phyloP scores from a whole-genome alignment of 2,113 vertebrate species.

The Prunella fulvescens region DNA sequence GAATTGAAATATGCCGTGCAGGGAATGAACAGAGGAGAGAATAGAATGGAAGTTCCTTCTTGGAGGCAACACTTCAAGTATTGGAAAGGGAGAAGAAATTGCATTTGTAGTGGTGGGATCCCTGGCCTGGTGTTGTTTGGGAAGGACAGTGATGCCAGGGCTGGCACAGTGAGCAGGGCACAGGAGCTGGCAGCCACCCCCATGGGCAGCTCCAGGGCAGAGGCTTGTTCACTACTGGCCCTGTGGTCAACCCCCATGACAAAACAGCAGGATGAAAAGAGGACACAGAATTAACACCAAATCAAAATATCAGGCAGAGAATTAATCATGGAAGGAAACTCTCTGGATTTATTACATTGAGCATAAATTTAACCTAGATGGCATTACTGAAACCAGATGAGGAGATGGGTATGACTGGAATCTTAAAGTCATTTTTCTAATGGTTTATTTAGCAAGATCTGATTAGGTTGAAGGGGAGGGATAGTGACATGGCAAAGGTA shows the following conservation, averaged over 20 bases:
- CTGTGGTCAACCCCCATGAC: accelerated
- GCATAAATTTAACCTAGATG: neutral
- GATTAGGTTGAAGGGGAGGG: neutral
- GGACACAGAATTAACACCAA: neutral
- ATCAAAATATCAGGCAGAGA: neutral
- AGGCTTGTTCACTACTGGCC: neutral
- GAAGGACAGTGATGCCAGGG: neutral
- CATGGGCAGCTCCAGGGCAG: accelerated
- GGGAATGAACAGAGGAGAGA: neutral
- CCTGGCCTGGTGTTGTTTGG: no score
- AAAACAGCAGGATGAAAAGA: neutral
- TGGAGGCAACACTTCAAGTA: neutral
- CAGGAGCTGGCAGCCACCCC: neutral
- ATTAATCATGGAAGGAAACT: slow-evolving; percentile 6
- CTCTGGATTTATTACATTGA: neutral
- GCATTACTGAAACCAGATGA: neutral
- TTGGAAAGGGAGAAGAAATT: neutral
- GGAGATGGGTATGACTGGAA: neutral
- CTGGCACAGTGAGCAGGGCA: neutral
- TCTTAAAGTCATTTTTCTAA: neutral
- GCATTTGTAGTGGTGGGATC: accelerated
- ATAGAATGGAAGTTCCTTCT: neutral
- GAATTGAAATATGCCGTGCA: neutral
- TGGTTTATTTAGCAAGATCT: neutral
- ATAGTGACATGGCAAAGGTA: neutral